These are phyloP conservation scores for Epistrophe eligans DNA, from an alignment of 2,888 invertebrate species.

Conservation along the genomic window DNA sequence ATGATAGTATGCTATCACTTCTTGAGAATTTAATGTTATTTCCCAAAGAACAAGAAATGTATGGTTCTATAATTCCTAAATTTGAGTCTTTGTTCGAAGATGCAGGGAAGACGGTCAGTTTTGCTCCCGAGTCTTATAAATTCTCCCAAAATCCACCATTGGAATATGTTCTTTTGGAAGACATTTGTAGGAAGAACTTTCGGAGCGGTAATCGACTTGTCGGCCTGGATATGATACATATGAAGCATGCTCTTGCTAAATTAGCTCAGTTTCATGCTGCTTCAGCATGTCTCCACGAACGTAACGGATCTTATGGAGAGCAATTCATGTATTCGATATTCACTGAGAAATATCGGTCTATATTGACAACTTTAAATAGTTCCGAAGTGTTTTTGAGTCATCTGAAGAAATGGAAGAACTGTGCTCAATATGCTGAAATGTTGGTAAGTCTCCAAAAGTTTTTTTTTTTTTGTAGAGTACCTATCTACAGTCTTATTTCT, in stretches of 20 bases:
- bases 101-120: slow-evolving; percentile 78
- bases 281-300: slow-evolving; percentile 79
- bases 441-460: slow-evolving; percentile 77
- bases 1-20: slow-evolving; percentile 78
- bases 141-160: slow-evolving; percentile 79
- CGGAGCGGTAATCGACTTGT: slow-evolving; percentile 80
- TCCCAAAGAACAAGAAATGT: slow-evolving; percentile 81
- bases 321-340: slow-evolving; percentile 78
- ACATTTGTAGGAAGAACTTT: slow-evolving; percentile 79
- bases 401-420: slow-evolving; percentile 79
- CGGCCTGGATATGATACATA: slow-evolving; percentile 81
- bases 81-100: slow-evolving; percentile 80
- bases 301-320: slow-evolving; percentile 79
- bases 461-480: neutral
- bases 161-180: slow-evolving; percentile 80
- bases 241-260: slow-evolving; percentile 80
- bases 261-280: slow-evolving; percentile 83
- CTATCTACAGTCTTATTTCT: too few species aligned
- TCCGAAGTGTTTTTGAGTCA: slow-evolving; percentile 79
- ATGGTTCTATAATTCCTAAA: slow-evolving; percentile 80
- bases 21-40: slow-evolving; percentile 77
- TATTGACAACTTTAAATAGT: slow-evolving; percentile 78
- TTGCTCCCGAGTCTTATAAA: slow-evolving; percentile 80
- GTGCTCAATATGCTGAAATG: slow-evolving; percentile 74
- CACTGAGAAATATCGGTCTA: slow-evolving; percentile 46